Conservation (phyloP, 2,113 vertebrate genomes). For the Choloepus hoffmanni region DNA sequence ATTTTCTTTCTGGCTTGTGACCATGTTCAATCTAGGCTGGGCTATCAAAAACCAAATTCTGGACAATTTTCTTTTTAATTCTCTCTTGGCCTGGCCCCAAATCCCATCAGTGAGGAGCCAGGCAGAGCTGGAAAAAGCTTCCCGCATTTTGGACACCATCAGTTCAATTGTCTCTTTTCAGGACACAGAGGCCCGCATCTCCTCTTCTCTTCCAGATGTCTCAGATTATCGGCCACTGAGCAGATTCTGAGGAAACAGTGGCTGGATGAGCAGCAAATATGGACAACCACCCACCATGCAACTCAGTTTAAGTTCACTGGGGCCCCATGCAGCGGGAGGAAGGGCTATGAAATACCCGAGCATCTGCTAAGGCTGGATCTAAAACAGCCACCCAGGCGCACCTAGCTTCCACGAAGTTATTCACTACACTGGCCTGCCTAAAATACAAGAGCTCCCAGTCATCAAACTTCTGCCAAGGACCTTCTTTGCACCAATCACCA, state of each 20-base stretch:
- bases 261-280: neutral
- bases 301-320: neutral
- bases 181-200: neutral
- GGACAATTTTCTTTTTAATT: conserved; percentile 56
- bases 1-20: conserved; percentile 50
- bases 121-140: conserved; percentile 15
- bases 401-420: neutral
- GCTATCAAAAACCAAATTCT: conserved; percentile 71
- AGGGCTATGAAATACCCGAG: neutral
- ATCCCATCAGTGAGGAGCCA: neutral
- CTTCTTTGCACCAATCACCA: neutral
- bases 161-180: neutral
- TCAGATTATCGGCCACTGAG: neutral
- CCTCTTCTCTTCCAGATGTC: neutral
- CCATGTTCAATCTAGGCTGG: conserved; percentile 11
- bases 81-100: conserved; percentile 53
- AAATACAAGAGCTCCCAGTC: neutral
- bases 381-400: accelerated
- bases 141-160: neutral
- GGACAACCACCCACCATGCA: neutral
- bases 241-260: neutral
- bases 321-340: accelerated
- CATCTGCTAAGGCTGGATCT: neutral
- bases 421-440: neutral
- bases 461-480: neutral